Conservation (phyloP, 2,888 invertebrate genomes). For the Paralinhomoeus sp. region DNA sequence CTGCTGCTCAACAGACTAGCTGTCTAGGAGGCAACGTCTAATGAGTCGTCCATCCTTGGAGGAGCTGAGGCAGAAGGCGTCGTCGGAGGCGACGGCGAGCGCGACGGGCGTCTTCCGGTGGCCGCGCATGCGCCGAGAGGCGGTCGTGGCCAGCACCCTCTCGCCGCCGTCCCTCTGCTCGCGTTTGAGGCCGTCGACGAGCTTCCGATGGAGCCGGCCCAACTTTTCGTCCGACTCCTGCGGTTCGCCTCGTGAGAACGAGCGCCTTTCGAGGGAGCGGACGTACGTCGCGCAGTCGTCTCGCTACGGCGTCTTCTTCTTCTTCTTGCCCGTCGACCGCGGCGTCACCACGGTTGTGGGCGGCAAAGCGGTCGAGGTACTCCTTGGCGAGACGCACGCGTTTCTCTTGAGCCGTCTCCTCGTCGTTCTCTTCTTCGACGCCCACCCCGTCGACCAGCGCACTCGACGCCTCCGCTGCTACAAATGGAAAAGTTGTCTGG, state of each 20-base stretch:
- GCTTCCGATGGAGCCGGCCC: constrained; percentile 48
- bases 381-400: constrained; percentile 65
- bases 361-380: constrained; percentile 62
- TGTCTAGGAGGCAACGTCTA: constrained; percentile 39
- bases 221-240: constrained; percentile 53
- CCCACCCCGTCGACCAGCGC: too few relatives aligned
- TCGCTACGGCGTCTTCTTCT: constrained; percentile 41
- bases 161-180: too few relatives aligned
- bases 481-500: too few relatives aligned
- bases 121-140: too few relatives aligned
- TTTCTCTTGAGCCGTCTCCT: constrained; percentile 47
- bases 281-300: constrained; percentile 41
- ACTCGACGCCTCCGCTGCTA: too few relatives aligned
- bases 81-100: constrained; percentile 50
- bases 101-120: constrained; percentile 57
- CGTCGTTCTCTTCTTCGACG: constrained; percentile 1
- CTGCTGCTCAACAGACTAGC: too few relatives aligned
- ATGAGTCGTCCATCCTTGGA: constrained; percentile 67
- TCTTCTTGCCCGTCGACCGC: constrained; percentile 35
- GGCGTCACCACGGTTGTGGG: constrained; percentile 26
- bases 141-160: too few relatives aligned
- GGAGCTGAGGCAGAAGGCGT: constrained; percentile 48
- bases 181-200: too few relatives aligned
- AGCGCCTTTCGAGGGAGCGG: too few relatives aligned
- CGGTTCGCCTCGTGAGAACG: too few relatives aligned